Base-by-base conservation (phyloP, 2,797 vertebrate genomes). In the Hoplostethus mediterraneus region DNA sequence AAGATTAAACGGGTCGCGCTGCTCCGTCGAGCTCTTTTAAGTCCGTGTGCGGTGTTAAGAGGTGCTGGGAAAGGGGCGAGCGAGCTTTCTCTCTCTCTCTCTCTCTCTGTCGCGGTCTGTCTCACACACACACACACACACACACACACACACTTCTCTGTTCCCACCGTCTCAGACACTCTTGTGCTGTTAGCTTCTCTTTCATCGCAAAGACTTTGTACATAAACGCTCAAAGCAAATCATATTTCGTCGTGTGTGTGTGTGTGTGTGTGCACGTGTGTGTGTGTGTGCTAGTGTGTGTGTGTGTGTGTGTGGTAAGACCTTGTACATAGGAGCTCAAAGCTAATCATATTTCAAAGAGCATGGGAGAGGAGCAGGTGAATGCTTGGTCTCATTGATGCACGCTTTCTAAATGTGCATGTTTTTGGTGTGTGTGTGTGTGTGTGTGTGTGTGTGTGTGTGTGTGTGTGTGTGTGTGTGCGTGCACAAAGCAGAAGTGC, bases 171-270 rank as follows among this genome's bases (percentile, higher is more conserved):
- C 92, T 90, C 95, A 95, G 94, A 94, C 94, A 81, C 95, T 95
- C 95, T 95, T 95, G 94, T 95, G 96, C 96, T 95, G 96, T 87
- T 96, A 95, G 75, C 65, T 92, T 95, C 95, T 94, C 97, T 96
- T 95, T 97, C 96, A 98, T 97, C 95, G 94, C 94, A 94, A 95
- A 97, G 96, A 97, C 97, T 98, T 98, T 98, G 97, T 98, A 96
- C 96, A 96, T 96, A 97, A 94, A 93, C 92, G 95, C 97, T 97
- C 97, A 98, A 98, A 98, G 97, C 96, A 97, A 97, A 98, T 98
- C 96, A 96, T 96, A 97, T 97, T 96, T 96, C 95, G 95, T 71
- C 61, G 65, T 75, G 82, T 82, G 4, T 42, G 12, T 57, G 52
- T 17, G 54, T 53, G 66, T 58, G 77, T 25, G 54, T 63, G 66